Conservation (phyloP, 2,888 invertebrate genomes). For the Hesperia comma region DNA sequence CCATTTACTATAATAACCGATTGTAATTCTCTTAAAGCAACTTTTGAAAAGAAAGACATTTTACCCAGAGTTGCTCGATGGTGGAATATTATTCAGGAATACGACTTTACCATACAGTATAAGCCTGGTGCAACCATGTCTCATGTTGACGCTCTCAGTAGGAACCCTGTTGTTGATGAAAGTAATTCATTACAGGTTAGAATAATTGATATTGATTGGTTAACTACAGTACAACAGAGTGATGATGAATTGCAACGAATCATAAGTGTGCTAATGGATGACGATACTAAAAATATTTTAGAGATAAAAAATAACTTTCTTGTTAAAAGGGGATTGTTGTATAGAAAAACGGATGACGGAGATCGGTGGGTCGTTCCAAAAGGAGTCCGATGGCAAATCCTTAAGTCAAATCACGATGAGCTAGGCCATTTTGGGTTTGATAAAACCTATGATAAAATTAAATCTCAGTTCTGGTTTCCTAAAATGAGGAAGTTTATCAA, state of each 20-base stretch:
- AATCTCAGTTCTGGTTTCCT: no score
- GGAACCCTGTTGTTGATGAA: slow-evolving; percentile 33
- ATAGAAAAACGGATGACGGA: slow-evolving; percentile 31
- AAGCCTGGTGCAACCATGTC: slow-evolving; percentile 38
- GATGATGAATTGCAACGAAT: slow-evolving; percentile 29
- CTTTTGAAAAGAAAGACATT: slow-evolving; percentile 41
- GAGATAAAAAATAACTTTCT: slow-evolving; percentile 15
- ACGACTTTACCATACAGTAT: slow-evolving; percentile 36
- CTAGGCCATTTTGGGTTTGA: slow-evolving; percentile 22
- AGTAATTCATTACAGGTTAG: slow-evolving; percentile 28
- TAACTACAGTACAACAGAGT: slow-evolving; percentile 24
- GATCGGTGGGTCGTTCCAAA: slow-evolving; percentile 20
- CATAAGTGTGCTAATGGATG: slow-evolving; percentile 14
- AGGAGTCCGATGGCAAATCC: slow-evolving; percentile 10
- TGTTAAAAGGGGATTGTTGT: slow-evolving; percentile 20
- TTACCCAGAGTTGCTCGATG: slow-evolving; percentile 43
- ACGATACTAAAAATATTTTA: not conserved
- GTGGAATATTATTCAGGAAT: slow-evolving; percentile 43
- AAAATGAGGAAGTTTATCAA: no score
- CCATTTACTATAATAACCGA: slow-evolving; percentile 40
- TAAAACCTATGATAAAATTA: not conserved
- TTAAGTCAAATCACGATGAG: slow-evolving; percentile 24
- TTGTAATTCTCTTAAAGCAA: slow-evolving; percentile 40
- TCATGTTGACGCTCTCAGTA: slow-evolving; percentile 42
- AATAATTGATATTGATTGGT: slow-evolving; percentile 14